These are phyloP conservation scores for Onychomys torridus DNA, from an alignment of 2,797 vertebrate species.

Conservation along the genomic window DNA sequence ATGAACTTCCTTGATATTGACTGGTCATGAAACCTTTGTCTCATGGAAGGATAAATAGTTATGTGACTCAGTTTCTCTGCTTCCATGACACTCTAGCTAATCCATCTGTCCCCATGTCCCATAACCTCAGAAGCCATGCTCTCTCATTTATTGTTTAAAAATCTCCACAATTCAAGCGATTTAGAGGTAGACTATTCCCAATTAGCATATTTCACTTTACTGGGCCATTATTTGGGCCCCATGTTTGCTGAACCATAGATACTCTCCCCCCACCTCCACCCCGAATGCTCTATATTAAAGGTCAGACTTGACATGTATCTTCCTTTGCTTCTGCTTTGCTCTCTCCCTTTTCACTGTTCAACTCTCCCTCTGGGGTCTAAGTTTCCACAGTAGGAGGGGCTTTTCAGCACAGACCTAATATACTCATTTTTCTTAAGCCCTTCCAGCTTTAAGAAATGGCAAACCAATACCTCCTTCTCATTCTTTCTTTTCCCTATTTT, in stretches of 20 bases:
- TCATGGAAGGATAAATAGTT: background rate
- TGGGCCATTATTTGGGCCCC: background rate
- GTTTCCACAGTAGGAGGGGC: background rate
- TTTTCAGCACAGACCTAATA: background rate
- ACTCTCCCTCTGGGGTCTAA: background rate
- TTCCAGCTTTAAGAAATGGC: background rate
- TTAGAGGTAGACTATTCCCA: background rate
- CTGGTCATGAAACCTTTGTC: background rate
- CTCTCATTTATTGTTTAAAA: background rate
- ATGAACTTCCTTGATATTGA: background rate
- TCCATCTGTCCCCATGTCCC: background rate
- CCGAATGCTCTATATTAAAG: background rate
- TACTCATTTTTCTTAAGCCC: background rate
- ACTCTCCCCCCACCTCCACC: too few relatives aligned
- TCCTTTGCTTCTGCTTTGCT: background rate
- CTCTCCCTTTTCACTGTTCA: background rate
- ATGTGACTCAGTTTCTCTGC: background rate
- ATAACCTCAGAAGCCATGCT: background rate
- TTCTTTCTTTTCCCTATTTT: background rate
- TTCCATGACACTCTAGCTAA: background rate
- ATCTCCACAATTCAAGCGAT: background rate
- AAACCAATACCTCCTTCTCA: background rate
- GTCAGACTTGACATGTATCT: background rate
- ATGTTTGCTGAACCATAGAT: background rate
- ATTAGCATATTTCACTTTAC: background rate